Evolutionary conservation across 2,888 invertebrate genomes (phyloP), one percentile per base, ranked within the genome.

Genomic region (Ariolimax columbianus): DNA sequence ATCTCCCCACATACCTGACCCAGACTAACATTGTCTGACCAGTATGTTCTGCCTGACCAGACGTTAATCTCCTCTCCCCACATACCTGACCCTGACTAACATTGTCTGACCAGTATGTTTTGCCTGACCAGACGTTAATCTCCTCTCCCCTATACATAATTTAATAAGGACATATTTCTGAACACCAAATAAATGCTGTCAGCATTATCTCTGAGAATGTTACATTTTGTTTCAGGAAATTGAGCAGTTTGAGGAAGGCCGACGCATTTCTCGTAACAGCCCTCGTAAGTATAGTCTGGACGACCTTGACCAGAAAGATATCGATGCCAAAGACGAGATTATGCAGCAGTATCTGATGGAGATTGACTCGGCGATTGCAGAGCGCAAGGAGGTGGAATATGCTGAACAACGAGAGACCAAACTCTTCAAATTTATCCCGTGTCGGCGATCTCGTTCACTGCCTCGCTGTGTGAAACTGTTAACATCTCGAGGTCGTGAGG

Each of bases 221-320:
- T 11, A 40, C 40, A 14, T 78, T 6, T 43, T 36, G 30, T 59
- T 40, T 38, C 77, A 86, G 66, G 92, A 92, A 86, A 91, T 92
- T 51, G 89, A 91, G 73, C 87, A 88, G 75, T 92, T 92, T 88
- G 91, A 92, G 83, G 84, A 85, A 66, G 89, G 89, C 77, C 89
- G 89, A 55, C 88, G 87, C 70, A 85, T 82, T 68, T 78, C 77
- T 6, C 84, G 90, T 40, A 88, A 88, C 40, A 86, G 89, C 36
- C 90, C 91, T 36, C 86, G 91, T 83, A 88, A 90, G 47, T 92
- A 92, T 87, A 91, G 91, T 73, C 91, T 92, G 85, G 92, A 92
- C 82, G 91, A 92, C 84, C 81, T 85, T 40, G 86, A 87, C 77
- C 72, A 66, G 43, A 77, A 75, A 66, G 84, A 90, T n/a, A 89